phyloP scores from a whole-genome alignment of 2,113 vertebrate species.

The Bos taurus region DNA sequence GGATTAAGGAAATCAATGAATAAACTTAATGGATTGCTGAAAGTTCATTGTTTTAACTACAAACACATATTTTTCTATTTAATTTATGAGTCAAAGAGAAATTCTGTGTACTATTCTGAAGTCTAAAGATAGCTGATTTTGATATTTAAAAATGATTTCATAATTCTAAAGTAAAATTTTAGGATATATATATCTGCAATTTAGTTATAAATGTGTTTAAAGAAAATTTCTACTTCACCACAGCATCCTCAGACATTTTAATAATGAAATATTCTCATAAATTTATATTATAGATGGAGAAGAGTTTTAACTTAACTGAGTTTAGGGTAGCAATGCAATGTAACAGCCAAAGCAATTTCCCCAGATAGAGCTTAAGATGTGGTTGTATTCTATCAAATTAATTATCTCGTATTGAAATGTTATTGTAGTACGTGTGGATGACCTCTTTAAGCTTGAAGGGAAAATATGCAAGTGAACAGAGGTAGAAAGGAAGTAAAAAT shows the following conservation, averaged over 20 bases:
- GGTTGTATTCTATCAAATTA: conserved; percentile 3
- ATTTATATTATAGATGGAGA: neutral
- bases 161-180: neutral
- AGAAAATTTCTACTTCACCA: neutral
- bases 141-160: neutral
- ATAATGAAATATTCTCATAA: neutral
- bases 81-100: neutral
- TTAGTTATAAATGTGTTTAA: neutral
- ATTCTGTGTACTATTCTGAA: neutral
- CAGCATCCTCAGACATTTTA: neutral
- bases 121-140: neutral
- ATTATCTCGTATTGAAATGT: conserved; percentile 26
- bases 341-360: neutral
- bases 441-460: neutral
- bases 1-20: neutral
- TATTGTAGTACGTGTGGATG: neutral
- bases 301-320: conserved; percentile 19
- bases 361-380: neutral
- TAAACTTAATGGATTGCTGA: neutral
- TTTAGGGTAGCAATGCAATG: neutral
- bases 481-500: conserved; percentile 30
- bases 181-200: neutral
- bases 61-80: neutral
- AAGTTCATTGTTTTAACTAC: neutral
- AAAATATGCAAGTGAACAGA: conserved; percentile 39